Percentiles rank a stretch among this genome's conserved stretches.
Conservation (phyloP, 2,113 vertebrate species). For the Colinus virginianus region DNA sequence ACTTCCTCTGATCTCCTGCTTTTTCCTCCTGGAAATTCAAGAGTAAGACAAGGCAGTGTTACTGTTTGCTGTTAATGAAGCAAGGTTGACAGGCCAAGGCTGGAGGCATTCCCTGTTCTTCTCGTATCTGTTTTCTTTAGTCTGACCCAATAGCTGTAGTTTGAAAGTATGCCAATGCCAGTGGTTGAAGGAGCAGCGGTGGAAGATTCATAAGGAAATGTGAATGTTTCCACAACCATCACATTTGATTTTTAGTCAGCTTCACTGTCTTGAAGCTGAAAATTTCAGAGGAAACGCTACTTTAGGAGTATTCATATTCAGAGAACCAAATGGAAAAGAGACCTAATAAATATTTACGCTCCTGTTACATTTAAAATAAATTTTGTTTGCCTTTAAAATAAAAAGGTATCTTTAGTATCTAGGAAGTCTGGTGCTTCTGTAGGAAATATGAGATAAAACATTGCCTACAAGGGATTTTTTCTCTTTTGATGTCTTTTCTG, state of each 20-base stretch:
- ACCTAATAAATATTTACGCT: slow-evolving; percentile 58
- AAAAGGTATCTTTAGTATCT: slow-evolving; percentile 42
- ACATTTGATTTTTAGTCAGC: background rate
- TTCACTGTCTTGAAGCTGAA: background rate
- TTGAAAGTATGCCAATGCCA: background rate
- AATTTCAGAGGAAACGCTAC: background rate
- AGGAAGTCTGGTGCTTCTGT: slow-evolving; percentile 13
- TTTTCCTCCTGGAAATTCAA: background rate
- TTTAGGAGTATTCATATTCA: background rate
- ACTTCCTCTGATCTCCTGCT: background rate
- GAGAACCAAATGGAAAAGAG: slow-evolving; percentile 2
- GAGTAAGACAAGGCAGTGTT: background rate
- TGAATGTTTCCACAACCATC: background rate
- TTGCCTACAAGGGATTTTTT: slow-evolving; percentile 44
- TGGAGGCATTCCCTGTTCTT: background rate
- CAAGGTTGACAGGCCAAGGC: background rate
- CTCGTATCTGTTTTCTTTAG: background rate
- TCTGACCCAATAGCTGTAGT: background rate
- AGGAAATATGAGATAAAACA: slow-evolving; percentile 31
- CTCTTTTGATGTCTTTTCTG: slow-evolving; percentile 64
- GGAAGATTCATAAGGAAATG: background rate
- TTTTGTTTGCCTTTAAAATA: slow-evolving; percentile 61
- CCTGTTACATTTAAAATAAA: slow-evolving; percentile 41
- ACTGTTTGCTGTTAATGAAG: background rate
- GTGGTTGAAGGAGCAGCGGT: background rate